Conservation (phyloP, 2,113 vertebrate genomes). For the Chelonoidis abingdonii region DNA sequence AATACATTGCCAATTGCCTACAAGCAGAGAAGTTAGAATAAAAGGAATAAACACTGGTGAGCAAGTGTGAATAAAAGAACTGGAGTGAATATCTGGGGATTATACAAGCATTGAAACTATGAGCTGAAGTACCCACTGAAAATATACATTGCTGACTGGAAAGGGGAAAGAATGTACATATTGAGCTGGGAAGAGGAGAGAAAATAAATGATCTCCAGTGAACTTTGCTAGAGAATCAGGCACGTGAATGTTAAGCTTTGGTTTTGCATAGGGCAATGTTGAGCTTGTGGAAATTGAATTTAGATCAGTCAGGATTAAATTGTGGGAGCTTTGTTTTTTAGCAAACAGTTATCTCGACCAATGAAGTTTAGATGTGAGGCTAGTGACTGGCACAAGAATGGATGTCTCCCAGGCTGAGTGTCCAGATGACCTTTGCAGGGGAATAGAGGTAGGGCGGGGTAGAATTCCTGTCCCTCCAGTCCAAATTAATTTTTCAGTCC, state of each 20-base stretch:
- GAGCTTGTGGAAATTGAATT: background rate
- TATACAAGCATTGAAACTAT: constrained; percentile 62
- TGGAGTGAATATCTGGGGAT: constrained; percentile 63
- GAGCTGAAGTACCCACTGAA: constrained; percentile 59
- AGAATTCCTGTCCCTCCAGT: background rate
- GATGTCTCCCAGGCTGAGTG: background rate
- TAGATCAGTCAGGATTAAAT: background rate
- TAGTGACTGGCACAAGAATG: background rate
- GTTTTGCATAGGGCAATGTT: constrained; percentile 20
- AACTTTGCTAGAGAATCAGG: background rate
- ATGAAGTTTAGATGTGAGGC: constrained; percentile 13
- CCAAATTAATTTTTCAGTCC: background rate
- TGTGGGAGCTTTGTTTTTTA: background rate
- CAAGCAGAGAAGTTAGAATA: constrained; percentile 64
- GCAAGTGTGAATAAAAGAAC: constrained; percentile 67
- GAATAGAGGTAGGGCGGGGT: background rate
- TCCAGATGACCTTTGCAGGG: background rate
- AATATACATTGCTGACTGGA: constrained; percentile 63
- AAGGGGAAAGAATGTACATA: constrained; percentile 39
- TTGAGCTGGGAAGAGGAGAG: constrained; percentile 5
- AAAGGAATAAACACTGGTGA: constrained; percentile 58
- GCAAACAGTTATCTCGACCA: background rate
- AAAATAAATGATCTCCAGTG: constrained; percentile 14
- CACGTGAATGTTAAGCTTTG: constrained; percentile 9
- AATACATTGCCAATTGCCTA: constrained; percentile 49